Evolutionary conservation across 2,797 vertebrate genomes (phyloP).

Genomic region (Rallus crepitans): DNA sequence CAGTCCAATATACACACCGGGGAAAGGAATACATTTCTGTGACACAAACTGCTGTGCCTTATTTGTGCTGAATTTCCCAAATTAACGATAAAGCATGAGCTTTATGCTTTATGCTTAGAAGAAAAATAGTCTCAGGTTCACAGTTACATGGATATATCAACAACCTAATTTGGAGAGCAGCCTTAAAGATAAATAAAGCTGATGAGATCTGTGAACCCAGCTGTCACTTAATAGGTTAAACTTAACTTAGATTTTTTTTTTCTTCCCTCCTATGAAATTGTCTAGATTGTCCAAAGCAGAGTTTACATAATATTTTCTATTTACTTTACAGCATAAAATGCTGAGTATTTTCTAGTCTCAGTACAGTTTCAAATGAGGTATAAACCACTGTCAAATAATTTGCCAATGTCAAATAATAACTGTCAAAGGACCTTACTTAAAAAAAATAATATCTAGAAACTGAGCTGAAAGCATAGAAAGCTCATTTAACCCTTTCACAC

Average conservation of each 20-base stretch:
- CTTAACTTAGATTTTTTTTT: background rate
- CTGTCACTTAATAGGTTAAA: background rate
- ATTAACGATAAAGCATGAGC: background rate
- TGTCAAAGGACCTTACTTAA: background rate
- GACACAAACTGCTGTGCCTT: background rate
- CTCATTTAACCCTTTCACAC: background rate
- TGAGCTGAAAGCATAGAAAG: background rate
- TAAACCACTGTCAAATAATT: background rate
- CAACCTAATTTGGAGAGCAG: background rate
- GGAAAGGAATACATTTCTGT: background rate
- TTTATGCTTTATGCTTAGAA: background rate
- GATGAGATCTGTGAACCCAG: background rate
- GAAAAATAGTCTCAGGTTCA: constrained; percentile 29
- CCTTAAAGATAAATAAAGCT: background rate
- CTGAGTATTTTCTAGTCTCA: background rate
- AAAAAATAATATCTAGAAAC: background rate
- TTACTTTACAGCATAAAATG: background rate
- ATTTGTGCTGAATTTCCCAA: constrained; percentile 27
- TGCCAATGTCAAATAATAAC: background rate
- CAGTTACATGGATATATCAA: background rate
- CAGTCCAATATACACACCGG: background rate
- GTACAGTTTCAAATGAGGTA: background rate
- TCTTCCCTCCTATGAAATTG: constrained; percentile 12
- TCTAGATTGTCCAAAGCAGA: background rate
- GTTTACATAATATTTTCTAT: background rate